phyloP scores from a whole-genome alignment of 2,888 invertebrate genomes.

The Pristionchus exspectatus region DNA sequence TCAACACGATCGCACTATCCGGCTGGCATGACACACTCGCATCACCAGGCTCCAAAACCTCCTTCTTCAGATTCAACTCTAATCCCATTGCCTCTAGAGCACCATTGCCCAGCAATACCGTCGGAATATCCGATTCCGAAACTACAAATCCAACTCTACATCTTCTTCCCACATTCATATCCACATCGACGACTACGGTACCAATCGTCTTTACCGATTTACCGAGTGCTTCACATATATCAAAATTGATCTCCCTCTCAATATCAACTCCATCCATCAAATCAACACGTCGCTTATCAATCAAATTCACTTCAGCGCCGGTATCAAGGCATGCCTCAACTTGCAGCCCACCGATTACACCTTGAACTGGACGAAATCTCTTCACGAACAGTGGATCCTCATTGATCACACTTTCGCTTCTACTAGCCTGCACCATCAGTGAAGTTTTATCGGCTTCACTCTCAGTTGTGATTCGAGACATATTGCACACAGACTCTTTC shows the following conservation, averaged over 20 bases:
- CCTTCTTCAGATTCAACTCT: not conserved
- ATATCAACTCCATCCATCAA: not conserved
- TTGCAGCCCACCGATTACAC: not conserved
- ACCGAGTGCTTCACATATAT: not conserved
- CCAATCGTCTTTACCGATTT: not conserved
- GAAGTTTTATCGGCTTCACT: no score
- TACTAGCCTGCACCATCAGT: no score
- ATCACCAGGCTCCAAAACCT: not conserved
- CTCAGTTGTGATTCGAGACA: no score
- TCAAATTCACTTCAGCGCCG: not conserved
- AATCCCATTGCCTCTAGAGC: not conserved
- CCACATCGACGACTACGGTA: not conserved
- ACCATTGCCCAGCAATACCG: not conserved
- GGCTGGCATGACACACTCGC: not conserved
- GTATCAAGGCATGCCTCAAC: not conserved
- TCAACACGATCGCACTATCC: not conserved
- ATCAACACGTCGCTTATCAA: not conserved
- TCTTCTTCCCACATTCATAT: not conserved
- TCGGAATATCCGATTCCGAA: not conserved
- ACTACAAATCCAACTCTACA: not conserved
- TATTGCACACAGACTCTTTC: no score
- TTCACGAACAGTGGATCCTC: not conserved
- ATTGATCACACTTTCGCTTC: not conserved
- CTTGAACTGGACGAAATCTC: not conserved
- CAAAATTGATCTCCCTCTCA: not conserved